A percentile compares a stretch with the other conserved stretches of the same genome.
These are phyloP conservation scores for Poecile atricapillus DNA, from an alignment of 2,113 vertebrate species.

Conservation along the genomic window DNA sequence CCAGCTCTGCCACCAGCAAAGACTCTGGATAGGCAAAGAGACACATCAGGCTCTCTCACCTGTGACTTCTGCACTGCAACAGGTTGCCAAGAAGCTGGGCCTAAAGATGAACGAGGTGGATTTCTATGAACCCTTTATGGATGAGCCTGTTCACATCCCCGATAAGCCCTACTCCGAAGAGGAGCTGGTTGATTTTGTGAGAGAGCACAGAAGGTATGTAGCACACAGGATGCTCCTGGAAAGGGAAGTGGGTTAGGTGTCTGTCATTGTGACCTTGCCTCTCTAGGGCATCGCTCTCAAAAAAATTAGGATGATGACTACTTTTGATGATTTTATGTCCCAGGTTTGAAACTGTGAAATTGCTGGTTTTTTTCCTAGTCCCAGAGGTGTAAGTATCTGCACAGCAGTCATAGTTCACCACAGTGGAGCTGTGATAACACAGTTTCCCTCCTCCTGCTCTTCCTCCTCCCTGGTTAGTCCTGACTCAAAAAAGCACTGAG, in stretches of 20 bases:
- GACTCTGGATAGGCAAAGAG: not conserved
- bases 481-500: not conserved
- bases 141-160: slow-evolving; percentile 87
- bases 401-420: not conserved
- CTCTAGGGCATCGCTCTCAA: not conserved
- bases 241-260: not conserved
- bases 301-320: not conserved
- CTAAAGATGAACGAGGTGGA: slow-evolving; percentile 96
- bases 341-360: not conserved
- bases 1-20: not conserved
- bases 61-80: slow-evolving; percentile 2
- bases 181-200: slow-evolving; percentile 90
- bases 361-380: not conserved
- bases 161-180: slow-evolving; percentile 90
- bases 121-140: slow-evolving; percentile 98
- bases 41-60: not conserved
- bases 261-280: not conserved
- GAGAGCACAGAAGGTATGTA: slow-evolving; percentile 84
- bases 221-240: not conserved
- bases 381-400: not conserved
- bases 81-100: slow-evolving; percentile 95
- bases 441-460: not conserved
- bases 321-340: not conserved
- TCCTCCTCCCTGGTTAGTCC: not conserved
- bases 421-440: not conserved